These are phyloP conservation scores for Cryptocheilus praepositus DNA, from an alignment of 2,888 invertebrate species.

Conservation along the genomic window DNA sequence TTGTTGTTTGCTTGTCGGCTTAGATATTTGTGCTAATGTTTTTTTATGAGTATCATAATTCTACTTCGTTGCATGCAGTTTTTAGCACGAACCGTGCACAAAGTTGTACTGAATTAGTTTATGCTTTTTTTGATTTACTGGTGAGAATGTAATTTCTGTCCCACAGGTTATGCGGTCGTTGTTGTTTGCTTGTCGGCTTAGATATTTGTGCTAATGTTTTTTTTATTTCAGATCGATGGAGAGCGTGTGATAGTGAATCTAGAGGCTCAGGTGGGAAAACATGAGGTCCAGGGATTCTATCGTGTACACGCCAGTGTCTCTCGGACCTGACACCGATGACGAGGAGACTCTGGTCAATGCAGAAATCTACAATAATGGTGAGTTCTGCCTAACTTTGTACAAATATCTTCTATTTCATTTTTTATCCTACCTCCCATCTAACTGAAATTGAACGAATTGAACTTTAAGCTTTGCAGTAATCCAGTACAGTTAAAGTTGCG, in stretches of 20 bases:
- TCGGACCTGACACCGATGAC: constrained; percentile 72
- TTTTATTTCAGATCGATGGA: constrained; percentile 36
- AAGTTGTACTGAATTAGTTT: not conserved
- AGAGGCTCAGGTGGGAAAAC: constrained; percentile 14
- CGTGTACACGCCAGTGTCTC: constrained; percentile 72
- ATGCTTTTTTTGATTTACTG: too few relatives aligned
- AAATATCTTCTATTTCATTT: too few relatives aligned
- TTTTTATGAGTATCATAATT: too few relatives aligned
- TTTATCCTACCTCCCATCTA: too few relatives aligned
- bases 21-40: not conserved
- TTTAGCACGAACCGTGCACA: not conserved
- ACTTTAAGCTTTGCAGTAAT: too few relatives aligned
- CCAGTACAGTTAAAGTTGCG: too few relatives aligned
- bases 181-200: not conserved
- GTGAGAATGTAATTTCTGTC: not conserved
- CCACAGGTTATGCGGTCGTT: not conserved
- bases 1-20: not conserved
- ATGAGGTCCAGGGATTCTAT: constrained; percentile 71
- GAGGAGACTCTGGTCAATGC: constrained; percentile 72
- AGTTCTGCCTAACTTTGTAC: constrained; percentile 33
- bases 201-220: not conserved
- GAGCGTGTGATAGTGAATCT: constrained; percentile 20
- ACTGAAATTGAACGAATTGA: too few relatives aligned
- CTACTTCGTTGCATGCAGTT: too few relatives aligned
- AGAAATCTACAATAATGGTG: constrained; percentile 72